Conservation (phyloP, 2,113 vertebrate genomes). For the Zosterops lateralis region DNA sequence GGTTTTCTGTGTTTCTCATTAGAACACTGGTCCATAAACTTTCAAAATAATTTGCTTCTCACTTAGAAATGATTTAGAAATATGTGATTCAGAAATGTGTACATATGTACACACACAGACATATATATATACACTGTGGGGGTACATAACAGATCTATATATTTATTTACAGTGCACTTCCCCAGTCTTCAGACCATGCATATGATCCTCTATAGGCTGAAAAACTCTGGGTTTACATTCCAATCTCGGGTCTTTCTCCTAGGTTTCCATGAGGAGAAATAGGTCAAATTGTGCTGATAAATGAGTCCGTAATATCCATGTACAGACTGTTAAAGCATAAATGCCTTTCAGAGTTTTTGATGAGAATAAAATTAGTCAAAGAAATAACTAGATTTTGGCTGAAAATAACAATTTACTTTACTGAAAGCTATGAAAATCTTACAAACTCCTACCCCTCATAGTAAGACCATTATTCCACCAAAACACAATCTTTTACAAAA, state of each 20-base stretch:
- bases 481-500: neutral
- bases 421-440: neutral
- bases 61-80: neutral
- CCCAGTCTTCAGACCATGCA: neutral
- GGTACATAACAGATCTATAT: neutral
- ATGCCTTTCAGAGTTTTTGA: neutral
- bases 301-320: neutral
- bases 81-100: neutral
- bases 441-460: neutral
- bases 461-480: neutral
- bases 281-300: neutral
- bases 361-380: conserved; percentile 20
- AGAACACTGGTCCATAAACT: neutral
- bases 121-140: neutral
- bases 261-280: neutral
- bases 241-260: neutral
- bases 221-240: neutral
- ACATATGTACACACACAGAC: fast-evolving
- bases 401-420: neutral
- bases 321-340: neutral
- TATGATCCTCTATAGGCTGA: neutral
- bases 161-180: neutral
- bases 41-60: neutral
- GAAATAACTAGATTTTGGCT: neutral
- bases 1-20: neutral